Evolutionary conservation across 2,797 vertebrate species (phyloP).

Genomic region (Pelochelys cantorii): DNA sequence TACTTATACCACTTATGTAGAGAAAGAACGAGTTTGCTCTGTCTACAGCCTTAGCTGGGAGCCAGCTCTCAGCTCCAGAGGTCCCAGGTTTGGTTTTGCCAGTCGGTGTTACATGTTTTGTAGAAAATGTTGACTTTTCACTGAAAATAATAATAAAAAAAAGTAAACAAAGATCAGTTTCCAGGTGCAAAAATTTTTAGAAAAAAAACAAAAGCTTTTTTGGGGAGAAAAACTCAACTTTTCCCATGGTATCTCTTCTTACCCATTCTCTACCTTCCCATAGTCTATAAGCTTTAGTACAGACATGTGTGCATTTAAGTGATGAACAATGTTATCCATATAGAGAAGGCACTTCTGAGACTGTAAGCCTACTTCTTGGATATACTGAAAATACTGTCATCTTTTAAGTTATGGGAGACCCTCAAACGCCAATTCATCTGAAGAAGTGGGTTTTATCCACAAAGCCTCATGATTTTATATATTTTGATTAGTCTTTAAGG

Average conservation of each 20-base stretch:
- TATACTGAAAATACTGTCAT: constrained; percentile 10
- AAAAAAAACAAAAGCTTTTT: background rate
- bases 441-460: no score
- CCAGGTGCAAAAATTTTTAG: background rate
- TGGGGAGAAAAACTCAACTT: constrained; percentile 1
- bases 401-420: background rate
- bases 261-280: background rate
- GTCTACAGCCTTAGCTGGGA: no score
- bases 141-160: background rate
- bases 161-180: background rate
- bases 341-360: constrained; percentile 36
- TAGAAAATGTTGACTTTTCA: background rate
- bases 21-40: no score
- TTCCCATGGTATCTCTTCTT: background rate
- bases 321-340: constrained; percentile 22
- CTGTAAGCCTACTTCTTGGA: constrained; percentile 38
- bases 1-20: no score
- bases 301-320: constrained; percentile 16
- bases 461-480: no score
- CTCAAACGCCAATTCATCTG: background rate
- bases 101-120: no score
- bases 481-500: no score
- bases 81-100: no score
- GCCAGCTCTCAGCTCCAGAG: no score
- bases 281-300: background rate